Base-by-base conservation (phyloP, 2,113 vertebrate genomes). In the Merops nubicus region DNA sequence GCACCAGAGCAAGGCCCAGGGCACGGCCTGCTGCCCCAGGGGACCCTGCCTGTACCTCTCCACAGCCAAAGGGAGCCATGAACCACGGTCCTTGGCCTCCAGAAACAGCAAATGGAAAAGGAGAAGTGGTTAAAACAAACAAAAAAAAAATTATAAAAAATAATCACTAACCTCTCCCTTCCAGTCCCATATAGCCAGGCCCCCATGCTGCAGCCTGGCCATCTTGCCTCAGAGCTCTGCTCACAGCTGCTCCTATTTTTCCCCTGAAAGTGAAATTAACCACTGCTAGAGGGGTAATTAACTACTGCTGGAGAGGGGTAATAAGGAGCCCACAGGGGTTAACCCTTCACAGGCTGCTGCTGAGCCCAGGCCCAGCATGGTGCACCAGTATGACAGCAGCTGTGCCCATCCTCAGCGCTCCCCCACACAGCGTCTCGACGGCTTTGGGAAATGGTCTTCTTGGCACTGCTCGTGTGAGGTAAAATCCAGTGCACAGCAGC, bases 361-460 rank as follows among this genome's bases (percentile, higher is more conserved):
- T 29, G 8, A 15, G 7, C 3, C 29, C 10, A 8, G 12, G 7
- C 22, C 5, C 43, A 76, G 11, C 5, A 11, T 16, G 23, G 72
- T 2, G 1, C 12, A 29, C 8, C 0, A 1, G 8, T 0, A 0
- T 7, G 15, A 62, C 45, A 45, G 28, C 5, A 1, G 8, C 69
- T 6, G 12, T 0, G 0, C 5, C 18, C 13, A 3, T 8, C 1
- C 2, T 2, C 48, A 34, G 43, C 0, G 0, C 34, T 33, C 26
- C 9, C 19, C 31, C 7, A 0, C 0, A 0, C 12, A 4, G 42
- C 4, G 6, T 2, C 22, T 4, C 3, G 40, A 6, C 0, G 0
- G 8, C 0, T 47, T 18, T 20, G 26, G 62, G 47, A 29, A 57
- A 33, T 1, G 6, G 5, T 5, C 17, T 5, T 15, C 51, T 38